Base-by-base conservation (phyloP, 2,113 vertebrate genomes). In the Podarcis raffonei region DNA sequence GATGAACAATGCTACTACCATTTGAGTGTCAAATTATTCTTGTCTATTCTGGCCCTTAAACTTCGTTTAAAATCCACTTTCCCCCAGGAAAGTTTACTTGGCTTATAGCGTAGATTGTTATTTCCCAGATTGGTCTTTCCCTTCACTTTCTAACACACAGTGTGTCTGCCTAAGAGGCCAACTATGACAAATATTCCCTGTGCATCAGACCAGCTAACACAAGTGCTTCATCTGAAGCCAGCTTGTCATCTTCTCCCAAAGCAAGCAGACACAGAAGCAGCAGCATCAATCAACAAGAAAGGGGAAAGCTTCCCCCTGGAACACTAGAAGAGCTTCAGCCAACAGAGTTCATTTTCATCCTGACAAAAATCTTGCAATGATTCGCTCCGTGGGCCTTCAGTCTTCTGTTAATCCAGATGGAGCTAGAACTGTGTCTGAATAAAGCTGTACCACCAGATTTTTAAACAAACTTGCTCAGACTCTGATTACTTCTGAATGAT, bases 171-270 rank as follows among this genome's bases (percentile, higher is more conserved):
- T 76, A 30, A 94, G 72, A 88, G 77, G 86, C 23, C 35, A 13
- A 81, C 77, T 83, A 76, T 88, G 80, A 89, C 65, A 92, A 94
- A 92, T 59, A 91, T 53, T 87, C 30, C 82, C 90, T 85, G 25
- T 37, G 81, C 25, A 78, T 91, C 91, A 87, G 62, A 83, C 59
- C 88, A 92, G 80, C 66, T 84, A 91, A 30, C 89, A 90, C 4
- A 80, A 84, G 68, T 37, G 57, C 59, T 76, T 91, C 76, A 88
- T 81, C 72, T 76, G 75, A 87, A 92, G 20, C 22, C 35, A 83
- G 65, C 81, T 78, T 87, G 71, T 83, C 78, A 91, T 32, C 39
- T 85, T 75, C 39, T 85, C n/a, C 87, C 76, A 92, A 59, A 92
- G 6, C 27, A 88, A 89, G 78, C 37, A 85, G 78, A 1, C n/a